Base-by-base conservation (phyloP, 2,888 invertebrate species). In the Melanchra persicariae region DNA sequence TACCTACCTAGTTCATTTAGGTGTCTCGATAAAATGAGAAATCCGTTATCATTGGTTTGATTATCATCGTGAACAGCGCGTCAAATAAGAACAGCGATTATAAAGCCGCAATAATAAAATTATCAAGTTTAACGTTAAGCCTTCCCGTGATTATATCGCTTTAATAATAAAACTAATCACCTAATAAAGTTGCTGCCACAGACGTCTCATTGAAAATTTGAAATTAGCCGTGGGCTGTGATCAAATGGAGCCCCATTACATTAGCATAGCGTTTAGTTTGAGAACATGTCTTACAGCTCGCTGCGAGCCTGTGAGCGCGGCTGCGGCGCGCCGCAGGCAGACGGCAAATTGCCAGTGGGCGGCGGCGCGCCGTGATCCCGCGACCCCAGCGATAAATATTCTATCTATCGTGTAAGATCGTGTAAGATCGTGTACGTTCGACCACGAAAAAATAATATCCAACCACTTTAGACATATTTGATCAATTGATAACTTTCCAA, bases 251-350 rank as follows among this genome's bases (percentile, higher is more conserved):
- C 90, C 87, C 93, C 93, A 94, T 94, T 93, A 94, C 91, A 95
- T 95, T 95, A 95, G 94, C 95, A 95, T 95, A 95, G 94, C 93
- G 92, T 94, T 94, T 94, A 94, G 94, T 91, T 91, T 86, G 89
- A 93, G 92, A 93, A 91, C 90, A 90, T 90, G 92, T 92, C 91
- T 93, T 87, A 87, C 87, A 87, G 82, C 75, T 57, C 75, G 66
- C 57, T 74, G 81, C 87, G 89, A 88, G 88, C 86, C 24, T 81
- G 86, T 83, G 87, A 88, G 85, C 83, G 86, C 87, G 88, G 86
- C 86, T 87, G 86, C 88, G 88, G 87, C 82, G 85, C 83, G 91
- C 92, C 91, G 87, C 93, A 85, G 92, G 92, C 93, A 85, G 87
- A 89, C 91, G 87, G 92, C 93, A 93, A 93, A 94, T 93, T 93